Evolutionary conservation across 2,113 vertebrate species (phyloP).

Genomic region (Macrotis lagotis): DNA sequence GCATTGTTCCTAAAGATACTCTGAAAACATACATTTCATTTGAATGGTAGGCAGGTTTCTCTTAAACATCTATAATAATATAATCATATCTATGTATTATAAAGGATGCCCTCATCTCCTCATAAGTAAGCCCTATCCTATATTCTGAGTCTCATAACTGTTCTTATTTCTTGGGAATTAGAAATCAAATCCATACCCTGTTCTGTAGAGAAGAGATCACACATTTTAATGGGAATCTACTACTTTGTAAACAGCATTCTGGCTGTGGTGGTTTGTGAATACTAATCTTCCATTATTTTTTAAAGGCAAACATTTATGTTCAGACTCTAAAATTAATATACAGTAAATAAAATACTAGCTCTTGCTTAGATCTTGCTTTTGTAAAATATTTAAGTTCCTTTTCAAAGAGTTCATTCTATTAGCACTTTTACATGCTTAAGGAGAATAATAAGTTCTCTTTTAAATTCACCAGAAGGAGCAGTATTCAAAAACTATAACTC

Average conservation of each 20-base stretch:
- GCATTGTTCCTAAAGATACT: conserved; percentile 39
- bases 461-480: not conserved
- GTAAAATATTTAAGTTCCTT: conserved; percentile 13
- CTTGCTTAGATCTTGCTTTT: not conserved
- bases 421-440: conserved; percentile 29
- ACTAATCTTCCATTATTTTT: not conserved
- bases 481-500: conserved; percentile 12
- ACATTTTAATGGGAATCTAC: conserved; percentile 33
- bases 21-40: conserved; percentile 43
- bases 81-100: conserved; percentile 38
- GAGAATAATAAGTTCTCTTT: conserved; percentile 16
- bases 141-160: not conserved
- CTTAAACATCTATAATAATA: conserved; percentile 44
- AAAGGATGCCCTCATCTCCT: conserved; percentile 51
- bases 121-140: conserved; percentile 9
- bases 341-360: not conserved
- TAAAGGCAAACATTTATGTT: conserved; percentile 45
- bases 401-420: conserved; percentile 28
- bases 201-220: conserved; percentile 39
- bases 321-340: conserved; percentile 49
- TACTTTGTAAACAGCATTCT: conserved; percentile 41
- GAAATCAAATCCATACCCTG: conserved; percentile 55
- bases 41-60: not conserved
- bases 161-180: conserved; percentile 44
- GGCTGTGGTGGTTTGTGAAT: conserved; percentile 50